Evolutionary conservation across 2,797 vertebrate species (phyloP).

Genomic region (Hoplostethus mediterraneus): DNA sequence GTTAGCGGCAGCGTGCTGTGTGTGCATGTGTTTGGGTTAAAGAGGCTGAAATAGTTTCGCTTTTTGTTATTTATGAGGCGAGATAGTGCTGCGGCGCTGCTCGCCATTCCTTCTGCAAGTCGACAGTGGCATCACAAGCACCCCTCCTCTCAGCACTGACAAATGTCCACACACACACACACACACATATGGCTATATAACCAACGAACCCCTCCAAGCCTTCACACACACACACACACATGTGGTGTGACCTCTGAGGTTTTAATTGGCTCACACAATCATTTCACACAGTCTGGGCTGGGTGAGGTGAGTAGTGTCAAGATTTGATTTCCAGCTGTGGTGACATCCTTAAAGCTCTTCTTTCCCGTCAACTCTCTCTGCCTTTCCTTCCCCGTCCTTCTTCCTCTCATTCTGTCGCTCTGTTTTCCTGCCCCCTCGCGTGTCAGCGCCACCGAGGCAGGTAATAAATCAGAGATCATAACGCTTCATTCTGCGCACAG

Average conservation of each 20-base stretch:
- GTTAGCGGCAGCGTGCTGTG: constrained; percentile 10
- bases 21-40: constrained; percentile 39
- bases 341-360: constrained; percentile 51
- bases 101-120: constrained; percentile 11
- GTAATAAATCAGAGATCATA: constrained; percentile 75
- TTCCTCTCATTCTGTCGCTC: constrained; percentile 18
- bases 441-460: constrained; percentile 61
- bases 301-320: constrained; percentile 4
- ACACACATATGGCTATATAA: background rate
- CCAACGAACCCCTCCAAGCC: background rate
- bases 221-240: background rate
- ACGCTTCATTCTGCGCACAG: constrained; percentile 51
- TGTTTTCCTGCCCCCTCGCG: constrained; percentile 1
- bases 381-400: background rate
- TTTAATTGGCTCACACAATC: constrained; percentile 32
- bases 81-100: constrained; percentile 28
- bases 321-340: constrained; percentile 59
- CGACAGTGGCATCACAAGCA: background rate
- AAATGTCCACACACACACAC: constrained; percentile 2
- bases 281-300: constrained; percentile 15
- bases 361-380: constrained; percentile 29
- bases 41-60: constrained; percentile 36
- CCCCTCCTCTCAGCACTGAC: background rate
- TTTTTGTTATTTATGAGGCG: constrained; percentile 43
- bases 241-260: constrained; percentile 30